Evolutionary conservation across 1,140 invertebrate genomes (phyloP).

Genomic region (Drosophila repletoides): DNA sequence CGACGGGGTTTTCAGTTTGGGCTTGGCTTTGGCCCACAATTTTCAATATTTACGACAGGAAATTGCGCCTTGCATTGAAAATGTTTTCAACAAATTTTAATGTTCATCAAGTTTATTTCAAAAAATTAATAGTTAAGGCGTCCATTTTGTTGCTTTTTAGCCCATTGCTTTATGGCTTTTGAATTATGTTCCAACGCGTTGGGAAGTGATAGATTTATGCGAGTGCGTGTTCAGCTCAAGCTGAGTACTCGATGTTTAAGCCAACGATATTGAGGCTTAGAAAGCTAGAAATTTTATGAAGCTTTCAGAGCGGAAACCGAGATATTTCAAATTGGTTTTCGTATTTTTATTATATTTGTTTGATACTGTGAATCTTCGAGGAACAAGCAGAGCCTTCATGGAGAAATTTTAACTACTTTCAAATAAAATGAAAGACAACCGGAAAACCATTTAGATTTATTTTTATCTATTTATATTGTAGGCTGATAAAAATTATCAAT

Average conservation of each 20-base stretch:
- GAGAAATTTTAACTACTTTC: no score
- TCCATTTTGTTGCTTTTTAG: constrained; percentile 44
- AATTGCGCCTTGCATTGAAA: constrained; percentile 74
- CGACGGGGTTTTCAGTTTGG: constrained; percentile 1
- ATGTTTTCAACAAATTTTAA: constrained; percentile 28
- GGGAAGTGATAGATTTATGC: constrained; percentile 69
- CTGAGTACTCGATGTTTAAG: neutral
- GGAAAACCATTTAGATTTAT: neutral
- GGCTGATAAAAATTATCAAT: no score
- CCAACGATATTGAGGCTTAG: neutral
- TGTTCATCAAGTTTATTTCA: constrained; percentile 1
- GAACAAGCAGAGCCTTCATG: no score
- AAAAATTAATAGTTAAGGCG: constrained; percentile 10
- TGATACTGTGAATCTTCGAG: no score
- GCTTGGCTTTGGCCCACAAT: constrained; percentile 66
- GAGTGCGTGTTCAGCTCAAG: constrained; percentile 46
- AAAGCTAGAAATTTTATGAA: constrained; percentile 13
- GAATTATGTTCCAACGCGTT: constrained; percentile 39
- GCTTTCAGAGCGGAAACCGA: neutral
- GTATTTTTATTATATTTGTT: neutral
- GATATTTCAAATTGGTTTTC: no score
- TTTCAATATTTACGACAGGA: constrained; percentile 75
- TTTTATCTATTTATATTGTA: no score
- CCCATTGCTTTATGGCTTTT: constrained; percentile 49
- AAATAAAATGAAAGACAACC: no score